Percentiles rank a stretch among this genome's conserved stretches.
phyloP scores from a whole-genome alignment of 2,113 vertebrate genomes.

The Nestor notabilis region DNA sequence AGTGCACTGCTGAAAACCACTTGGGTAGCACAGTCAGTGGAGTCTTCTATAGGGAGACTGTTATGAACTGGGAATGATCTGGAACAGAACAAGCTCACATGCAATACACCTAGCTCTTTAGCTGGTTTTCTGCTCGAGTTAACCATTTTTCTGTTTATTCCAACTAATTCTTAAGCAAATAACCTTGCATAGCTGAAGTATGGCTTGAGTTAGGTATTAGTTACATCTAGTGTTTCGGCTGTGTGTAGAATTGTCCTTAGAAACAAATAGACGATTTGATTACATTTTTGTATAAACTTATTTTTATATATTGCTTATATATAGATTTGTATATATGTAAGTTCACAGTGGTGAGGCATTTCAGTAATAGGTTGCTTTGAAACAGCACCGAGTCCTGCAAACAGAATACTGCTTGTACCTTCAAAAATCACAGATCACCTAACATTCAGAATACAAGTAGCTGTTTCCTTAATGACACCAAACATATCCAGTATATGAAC shows the following conservation, averaged over 20 bases:
- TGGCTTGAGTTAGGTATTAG: neutral
- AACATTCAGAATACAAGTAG: neutral
- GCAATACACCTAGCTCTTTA: neutral
- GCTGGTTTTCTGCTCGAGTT: neutral
- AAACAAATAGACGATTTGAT: neutral
- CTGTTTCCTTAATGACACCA: neutral
- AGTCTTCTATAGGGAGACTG: neutral
- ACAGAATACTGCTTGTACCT: neutral
- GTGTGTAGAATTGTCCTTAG: neutral
- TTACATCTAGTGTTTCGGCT: neutral
- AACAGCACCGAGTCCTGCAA: neutral
- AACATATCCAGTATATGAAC: neutral
- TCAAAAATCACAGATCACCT: neutral
- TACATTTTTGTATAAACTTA: neutral
- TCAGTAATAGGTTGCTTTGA: neutral
- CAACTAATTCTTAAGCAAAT: neutral
- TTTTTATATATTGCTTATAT: neutral
- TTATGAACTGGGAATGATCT: neutral
- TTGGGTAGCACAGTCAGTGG: fast-evolving
- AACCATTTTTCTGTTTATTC: neutral
- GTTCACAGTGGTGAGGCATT: neutral
- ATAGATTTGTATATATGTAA: neutral
- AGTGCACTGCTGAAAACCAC: fast-evolving
- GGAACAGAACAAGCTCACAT: neutral
- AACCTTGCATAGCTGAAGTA: neutral